Evolutionary conservation across 2,888 invertebrate genomes (phyloP).

Genomic region (Aproaerema taeniolella): DNA sequence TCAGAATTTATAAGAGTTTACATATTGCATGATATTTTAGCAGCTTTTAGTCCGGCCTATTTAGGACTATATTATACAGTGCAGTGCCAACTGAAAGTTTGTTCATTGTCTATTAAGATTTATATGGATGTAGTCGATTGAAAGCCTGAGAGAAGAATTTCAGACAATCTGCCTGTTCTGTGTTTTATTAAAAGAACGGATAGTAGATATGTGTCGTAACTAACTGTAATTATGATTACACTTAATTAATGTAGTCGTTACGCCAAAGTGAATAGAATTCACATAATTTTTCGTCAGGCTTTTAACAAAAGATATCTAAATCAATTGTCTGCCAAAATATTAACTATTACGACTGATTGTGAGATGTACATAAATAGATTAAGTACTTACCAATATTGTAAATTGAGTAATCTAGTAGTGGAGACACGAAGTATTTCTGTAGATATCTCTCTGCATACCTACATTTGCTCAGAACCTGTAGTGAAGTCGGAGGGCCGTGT

Average conservation of each 20-base stretch:
- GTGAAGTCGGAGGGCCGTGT: slow-evolving; percentile 46
- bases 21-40: slow-evolving; percentile 50
- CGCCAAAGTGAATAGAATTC: slow-evolving; percentile 3
- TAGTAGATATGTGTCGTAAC: no score
- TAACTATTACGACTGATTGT: slow-evolving; percentile 72
- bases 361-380: slow-evolving; percentile 71
- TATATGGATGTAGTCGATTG: slow-evolving; percentile 8
- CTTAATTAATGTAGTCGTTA: slow-evolving; percentile 27
- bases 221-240: no score
- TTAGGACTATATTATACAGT: slow-evolving; percentile 41
- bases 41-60: slow-evolving; percentile 68
- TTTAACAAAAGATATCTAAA: slow-evolving; percentile 6
- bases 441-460: slow-evolving; percentile 70
- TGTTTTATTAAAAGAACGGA: neutral
- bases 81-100: slow-evolving; percentile 54
- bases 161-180: neutral
- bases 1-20: slow-evolving; percentile 48
- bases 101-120: slow-evolving; percentile 36
- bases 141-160: slow-evolving; percentile 15
- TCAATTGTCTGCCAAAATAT: slow-evolving; percentile 64
- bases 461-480: slow-evolving; percentile 73
- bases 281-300: slow-evolving; percentile 10
- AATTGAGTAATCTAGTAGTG: slow-evolving; percentile 50
- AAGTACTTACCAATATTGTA: slow-evolving; percentile 65
- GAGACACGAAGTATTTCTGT: slow-evolving; percentile 57